phyloP scores from a whole-genome alignment of 2,113 vertebrate species.

The Otolemur garnettii region DNA sequence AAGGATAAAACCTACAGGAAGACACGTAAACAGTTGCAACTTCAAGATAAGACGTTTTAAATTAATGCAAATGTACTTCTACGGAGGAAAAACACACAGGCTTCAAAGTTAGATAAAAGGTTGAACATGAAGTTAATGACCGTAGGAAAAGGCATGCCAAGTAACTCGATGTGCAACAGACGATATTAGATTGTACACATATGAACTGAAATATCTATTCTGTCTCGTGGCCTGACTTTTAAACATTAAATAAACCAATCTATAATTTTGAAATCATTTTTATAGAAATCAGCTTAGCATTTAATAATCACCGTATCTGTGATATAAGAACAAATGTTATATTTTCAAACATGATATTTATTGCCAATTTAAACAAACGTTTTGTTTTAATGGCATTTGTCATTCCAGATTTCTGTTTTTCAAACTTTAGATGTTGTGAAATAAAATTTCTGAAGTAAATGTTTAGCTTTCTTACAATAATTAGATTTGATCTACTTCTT shows the following conservation, averaged over 20 bases:
- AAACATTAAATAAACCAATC: background rate
- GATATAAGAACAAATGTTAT: background rate
- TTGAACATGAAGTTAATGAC: background rate
- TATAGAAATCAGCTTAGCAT: background rate
- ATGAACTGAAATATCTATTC: background rate
- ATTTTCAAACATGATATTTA: background rate
- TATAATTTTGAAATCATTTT: background rate
- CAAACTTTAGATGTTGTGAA: background rate
- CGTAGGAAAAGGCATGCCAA: background rate
- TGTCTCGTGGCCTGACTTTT: background rate
- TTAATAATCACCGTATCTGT: background rate
- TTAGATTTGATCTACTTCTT: background rate
- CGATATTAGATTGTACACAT: background rate
- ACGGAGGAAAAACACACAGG: background rate
- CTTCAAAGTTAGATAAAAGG: background rate
- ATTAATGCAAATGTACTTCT: background rate
- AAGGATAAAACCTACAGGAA: background rate
- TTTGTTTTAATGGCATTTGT: background rate
- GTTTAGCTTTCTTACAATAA: background rate
- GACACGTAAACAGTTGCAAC: background rate
- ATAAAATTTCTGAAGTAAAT: background rate
- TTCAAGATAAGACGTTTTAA: background rate
- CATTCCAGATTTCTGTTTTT: background rate
- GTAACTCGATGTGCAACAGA: background rate
- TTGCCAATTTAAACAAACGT: background rate